Base-by-base conservation (phyloP, 2,888 invertebrate species). In the Aphodius granarius region DNA sequence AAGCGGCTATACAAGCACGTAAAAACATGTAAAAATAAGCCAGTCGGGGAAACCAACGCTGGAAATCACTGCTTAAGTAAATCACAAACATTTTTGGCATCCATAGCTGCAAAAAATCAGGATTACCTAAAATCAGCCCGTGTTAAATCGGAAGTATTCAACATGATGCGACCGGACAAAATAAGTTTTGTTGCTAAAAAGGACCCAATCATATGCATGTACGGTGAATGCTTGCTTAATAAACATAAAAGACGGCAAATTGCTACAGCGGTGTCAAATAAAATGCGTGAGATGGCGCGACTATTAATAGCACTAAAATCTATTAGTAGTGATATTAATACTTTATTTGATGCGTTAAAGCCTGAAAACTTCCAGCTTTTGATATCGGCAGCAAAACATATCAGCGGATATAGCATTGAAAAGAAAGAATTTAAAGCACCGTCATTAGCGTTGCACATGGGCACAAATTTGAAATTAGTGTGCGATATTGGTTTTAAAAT, bases 171-270 rank as follows among this genome's bases (percentile, higher is more conserved):
- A 20, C 18, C 79, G n/a, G 78, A 79, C 70, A 21, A 73, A 19
- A 76, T 78, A 62, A 77, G 74, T 18, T 6, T 13, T n/a, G 23
- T 63, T 17, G 79, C 74, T 15, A 79, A 77, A 66, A 75, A 65
- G 23, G 78, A 79, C 70, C 71, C 76, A 16, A 66, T 77, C 22
- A 79, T 79, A 63, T 79, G 79, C 70, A 43, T 77, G 13, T 79
- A 77, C 23, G 78, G 78, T 5, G 79, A 79, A 77, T 15, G 63
- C 9, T 62, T 75, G 17, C 64, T 79, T 63, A 65, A 43, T 63
- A 79, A 79, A 76, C 79, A 79, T 63, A 77, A 79, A 71, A 75
- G 79, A 66, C 78, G 76, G 20, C 77, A 78, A 65, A 77, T 78
- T 23, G 68, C 71, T 6, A 78, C 73, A 71, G 75, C 74, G 15